These are phyloP conservation scores for Dendropsophus ebraccatus DNA, from an alignment of 2,113 vertebrate genomes.

Conservation along the genomic window DNA sequence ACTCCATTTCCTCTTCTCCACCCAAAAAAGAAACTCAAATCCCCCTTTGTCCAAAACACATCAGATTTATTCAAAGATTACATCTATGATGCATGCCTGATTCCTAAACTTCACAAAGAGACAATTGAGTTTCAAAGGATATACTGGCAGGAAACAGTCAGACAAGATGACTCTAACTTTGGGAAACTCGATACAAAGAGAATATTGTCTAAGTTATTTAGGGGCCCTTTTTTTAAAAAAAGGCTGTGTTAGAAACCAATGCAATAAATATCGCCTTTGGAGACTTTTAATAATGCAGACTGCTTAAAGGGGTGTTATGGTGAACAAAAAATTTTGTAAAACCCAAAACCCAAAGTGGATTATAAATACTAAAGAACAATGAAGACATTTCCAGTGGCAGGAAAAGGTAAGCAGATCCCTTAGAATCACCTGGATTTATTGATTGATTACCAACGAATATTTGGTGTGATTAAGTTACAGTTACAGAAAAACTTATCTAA, in stretches of 20 bases:
- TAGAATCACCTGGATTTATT: too few relatives aligned
- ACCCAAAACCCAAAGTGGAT: too few relatives aligned
- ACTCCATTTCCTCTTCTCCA: slow-evolving; percentile 52
- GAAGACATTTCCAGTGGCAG: too few relatives aligned
- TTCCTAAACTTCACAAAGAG: slow-evolving; percentile 54
- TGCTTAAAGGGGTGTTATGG: neutral
- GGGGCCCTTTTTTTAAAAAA: slow-evolving; percentile 19
- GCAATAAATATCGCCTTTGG: neutral
- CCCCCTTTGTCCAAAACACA: slow-evolving; percentile 52
- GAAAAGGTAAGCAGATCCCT: too few relatives aligned
- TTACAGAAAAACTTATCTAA: too few relatives aligned
- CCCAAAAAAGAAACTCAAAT: slow-evolving; percentile 51
- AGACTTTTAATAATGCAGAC: neutral
- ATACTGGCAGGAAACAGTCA: slow-evolving; percentile 55
- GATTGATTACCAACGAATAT: too few relatives aligned
- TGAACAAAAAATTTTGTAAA: too few relatives aligned
- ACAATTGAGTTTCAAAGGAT: slow-evolving; percentile 55
- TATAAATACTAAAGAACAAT: too few relatives aligned
- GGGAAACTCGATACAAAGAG: slow-evolving; percentile 53
- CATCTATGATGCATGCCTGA: slow-evolving; percentile 50
- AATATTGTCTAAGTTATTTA: slow-evolving; percentile 45
- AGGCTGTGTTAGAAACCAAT: neutral
- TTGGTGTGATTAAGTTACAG: too few relatives aligned
- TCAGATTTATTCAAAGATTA: slow-evolving; percentile 57
- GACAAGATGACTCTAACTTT: slow-evolving; percentile 51